A percentile compares a stretch with the other conserved stretches of the same genome.
Evolutionary conservation across 2,888 invertebrate species (phyloP).

Genomic region (Coleophora deauratella): DNA sequence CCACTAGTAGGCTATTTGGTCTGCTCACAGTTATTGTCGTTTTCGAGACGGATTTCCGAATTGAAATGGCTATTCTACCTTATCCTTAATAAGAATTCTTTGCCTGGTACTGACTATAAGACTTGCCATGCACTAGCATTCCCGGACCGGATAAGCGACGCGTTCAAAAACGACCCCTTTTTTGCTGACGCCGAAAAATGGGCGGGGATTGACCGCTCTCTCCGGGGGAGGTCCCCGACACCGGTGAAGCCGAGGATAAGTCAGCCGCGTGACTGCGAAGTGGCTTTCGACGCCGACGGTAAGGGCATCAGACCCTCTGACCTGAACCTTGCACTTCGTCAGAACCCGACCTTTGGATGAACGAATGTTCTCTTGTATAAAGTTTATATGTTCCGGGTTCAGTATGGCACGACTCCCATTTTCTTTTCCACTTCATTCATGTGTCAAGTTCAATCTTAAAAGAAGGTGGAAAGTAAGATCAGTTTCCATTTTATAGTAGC

Average conservation of each 20-base stretch:
- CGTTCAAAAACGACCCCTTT: constrained; percentile 67
- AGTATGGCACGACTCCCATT: constrained; percentile 2
- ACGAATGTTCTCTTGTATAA: too few species aligned
- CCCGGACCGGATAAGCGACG: constrained; percentile 62
- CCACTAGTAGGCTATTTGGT: too few species aligned
- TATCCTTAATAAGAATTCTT: too few species aligned
- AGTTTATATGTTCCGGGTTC: constrained; percentile 2
- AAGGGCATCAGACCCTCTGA: constrained; percentile 64
- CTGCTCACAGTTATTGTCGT: too few species aligned
- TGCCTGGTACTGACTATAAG: constrained; percentile 54
- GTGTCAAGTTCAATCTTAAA: too few species aligned
- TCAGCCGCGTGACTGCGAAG: constrained; percentile 79
- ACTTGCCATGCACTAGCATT: constrained; percentile 67
- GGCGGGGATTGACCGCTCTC: constrained; percentile 63
- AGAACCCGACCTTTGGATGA: constrained; percentile 12
- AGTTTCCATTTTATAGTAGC: constrained; percentile 17
- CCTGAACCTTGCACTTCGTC: constrained; percentile 34
- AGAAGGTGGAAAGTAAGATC: too few species aligned
- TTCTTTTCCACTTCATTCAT: constrained; percentile 2
- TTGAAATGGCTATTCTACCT: neutral
- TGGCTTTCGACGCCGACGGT: constrained; percentile 84
- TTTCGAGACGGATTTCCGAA: too few species aligned
- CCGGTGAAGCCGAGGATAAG: constrained; percentile 82
- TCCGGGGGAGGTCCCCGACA: constrained; percentile 77
- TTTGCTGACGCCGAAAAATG: constrained; percentile 70